Conservation (phyloP, 1,140 invertebrate genomes). For the Diorhabda sublineata region DNA sequence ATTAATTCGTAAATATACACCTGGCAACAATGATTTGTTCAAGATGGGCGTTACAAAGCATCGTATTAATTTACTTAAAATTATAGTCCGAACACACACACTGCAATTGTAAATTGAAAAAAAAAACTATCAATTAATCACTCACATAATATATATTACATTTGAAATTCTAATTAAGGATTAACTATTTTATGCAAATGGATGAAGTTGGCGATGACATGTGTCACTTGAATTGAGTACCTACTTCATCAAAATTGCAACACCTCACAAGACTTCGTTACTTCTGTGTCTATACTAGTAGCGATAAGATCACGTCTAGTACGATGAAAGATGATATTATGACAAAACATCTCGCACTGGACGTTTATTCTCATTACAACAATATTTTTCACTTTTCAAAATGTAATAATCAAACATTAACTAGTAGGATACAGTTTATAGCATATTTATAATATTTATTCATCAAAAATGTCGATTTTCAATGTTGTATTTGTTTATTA, state of each 20-base stretch:
- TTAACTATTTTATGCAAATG: conserved; percentile 13
- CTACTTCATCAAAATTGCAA: conserved; percentile 13
- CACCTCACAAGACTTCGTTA: conserved; percentile 1
- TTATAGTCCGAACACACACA: not conserved
- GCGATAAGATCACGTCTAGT: no score
- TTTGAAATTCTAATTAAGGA: conserved; percentile 12
- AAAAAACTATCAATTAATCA: conserved; percentile 9
- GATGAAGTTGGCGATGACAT: conserved; percentile 10
- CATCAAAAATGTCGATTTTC: no score
- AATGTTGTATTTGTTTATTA: no score
- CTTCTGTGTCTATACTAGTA: not conserved
- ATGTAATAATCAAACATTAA: no score
- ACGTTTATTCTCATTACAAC: no score
- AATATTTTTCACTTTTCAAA: no score
- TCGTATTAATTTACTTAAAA: conserved; percentile 12
- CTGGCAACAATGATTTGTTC: conserved; percentile 11
- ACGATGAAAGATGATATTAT: no score
- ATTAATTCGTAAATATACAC: not conserved
- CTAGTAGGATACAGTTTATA: no score
- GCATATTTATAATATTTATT: no score
- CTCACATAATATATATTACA: not conserved
- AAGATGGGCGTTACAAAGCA: not conserved
- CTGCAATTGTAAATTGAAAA: conserved; percentile 3
- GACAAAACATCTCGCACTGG: no score
- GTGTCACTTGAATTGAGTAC: conserved; percentile 11